Base-by-base conservation (phyloP, 2,888 invertebrate species). In the Suillia variegata region DNA sequence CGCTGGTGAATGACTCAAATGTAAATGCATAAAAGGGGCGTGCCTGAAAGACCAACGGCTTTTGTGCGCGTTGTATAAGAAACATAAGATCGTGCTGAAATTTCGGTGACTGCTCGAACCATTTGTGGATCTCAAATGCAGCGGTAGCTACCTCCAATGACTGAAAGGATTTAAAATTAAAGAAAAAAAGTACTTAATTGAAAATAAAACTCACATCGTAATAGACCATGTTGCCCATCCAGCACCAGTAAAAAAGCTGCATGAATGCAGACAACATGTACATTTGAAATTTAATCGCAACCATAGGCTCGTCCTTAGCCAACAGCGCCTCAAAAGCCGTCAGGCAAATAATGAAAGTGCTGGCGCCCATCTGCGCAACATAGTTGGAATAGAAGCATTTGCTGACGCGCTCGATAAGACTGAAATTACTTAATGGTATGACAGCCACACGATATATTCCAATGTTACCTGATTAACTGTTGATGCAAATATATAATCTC, bases 211-310 rank as follows among this genome's bases (percentile, higher is more conserved):
- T 63, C 49, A 79, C 80, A 62, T 71, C 70, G 54, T 59, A 71
- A 13, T 68, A 67, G 2, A 74, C 73, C 57, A 70, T 56, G 48
- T 70, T 77, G 6, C 80, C 80, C 1, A 62, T 58, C 18, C 68
- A 55, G 57, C 80, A 80, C 76, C 78, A 79, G 26, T 69, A 71
- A 45, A 79, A 73, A 2, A 80, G 54, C 51, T 80, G 78, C 38
- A 69, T 38, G 4, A 78, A 73, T 3, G 68, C 67, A 2, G 71
- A 54, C 15, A 76, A 18, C 70, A 74, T 69, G 45, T 72, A 75
- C 2, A 71, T 58, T 24, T 70, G 62, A 65, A 79, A 80, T 52
- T 78, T 77, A 12, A 73, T 56, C 0, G 75, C 73, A 33, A 73
- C 63, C 56, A 74, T 64, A 2, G 70, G 73, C 49, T 75, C 67